Evolutionary conservation across 2,797 vertebrate genomes (phyloP).

Genomic region (Rhinella marina): DNA sequence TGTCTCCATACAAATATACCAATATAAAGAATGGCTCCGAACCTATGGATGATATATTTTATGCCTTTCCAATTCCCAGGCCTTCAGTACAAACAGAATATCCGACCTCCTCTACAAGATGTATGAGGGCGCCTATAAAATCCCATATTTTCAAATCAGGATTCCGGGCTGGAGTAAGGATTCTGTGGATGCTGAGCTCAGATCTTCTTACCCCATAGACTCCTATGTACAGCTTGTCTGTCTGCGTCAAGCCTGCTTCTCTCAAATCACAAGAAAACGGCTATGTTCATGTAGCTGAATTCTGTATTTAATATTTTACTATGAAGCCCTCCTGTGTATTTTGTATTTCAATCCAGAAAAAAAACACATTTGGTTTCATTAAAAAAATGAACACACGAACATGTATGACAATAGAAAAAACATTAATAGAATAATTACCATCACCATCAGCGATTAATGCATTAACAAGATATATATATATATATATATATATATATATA

Average conservation of each 20-base stretch:
- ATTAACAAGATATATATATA: background rate
- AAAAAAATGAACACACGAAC: background rate
- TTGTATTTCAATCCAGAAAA: too few species aligned
- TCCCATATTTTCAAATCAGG: conserved; percentile 37
- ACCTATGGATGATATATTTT: background rate
- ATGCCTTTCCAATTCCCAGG: background rate
- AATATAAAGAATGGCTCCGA: background rate
- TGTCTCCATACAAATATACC: background rate
- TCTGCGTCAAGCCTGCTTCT: background rate
- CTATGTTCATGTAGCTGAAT: background rate
- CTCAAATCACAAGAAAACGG: background rate
- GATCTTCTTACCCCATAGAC: too few species aligned
- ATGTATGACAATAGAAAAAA: background rate
- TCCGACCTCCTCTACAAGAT: conserved; percentile 5
- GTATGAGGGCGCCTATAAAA: conserved; percentile 12
- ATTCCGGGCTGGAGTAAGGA: conserved; percentile 2
- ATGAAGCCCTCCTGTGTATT: background rate
- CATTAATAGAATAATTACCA: background rate
- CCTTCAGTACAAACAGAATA: background rate
- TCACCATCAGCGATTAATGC: too few species aligned
- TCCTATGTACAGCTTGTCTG: background rate
- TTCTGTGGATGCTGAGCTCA: background rate
- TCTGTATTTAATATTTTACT: background rate
- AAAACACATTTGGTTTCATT: background rate
- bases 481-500: background rate